phyloP scores from a whole-genome alignment of 2,113 vertebrate genomes.

The Eulemur rufifrons region DNA sequence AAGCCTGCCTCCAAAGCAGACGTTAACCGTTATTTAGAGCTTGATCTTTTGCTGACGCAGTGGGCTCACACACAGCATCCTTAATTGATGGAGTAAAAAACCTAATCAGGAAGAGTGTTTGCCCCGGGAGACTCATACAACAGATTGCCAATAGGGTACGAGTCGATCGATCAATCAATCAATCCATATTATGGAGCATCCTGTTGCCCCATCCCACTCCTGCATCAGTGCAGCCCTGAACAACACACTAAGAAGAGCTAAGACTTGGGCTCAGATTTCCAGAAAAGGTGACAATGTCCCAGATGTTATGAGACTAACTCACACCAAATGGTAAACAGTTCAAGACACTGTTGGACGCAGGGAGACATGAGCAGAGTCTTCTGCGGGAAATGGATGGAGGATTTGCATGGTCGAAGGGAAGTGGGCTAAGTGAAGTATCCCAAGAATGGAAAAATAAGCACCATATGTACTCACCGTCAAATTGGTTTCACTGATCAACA shows the following conservation, averaged over 20 bases:
- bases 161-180: background rate
- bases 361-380: background rate
- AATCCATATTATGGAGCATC: fast-evolving
- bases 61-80: background rate
- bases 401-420: background rate
- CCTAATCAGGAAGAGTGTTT: background rate
- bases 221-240: background rate
- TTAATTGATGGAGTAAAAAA: background rate
- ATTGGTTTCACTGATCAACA: too few species aligned
- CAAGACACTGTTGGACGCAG: fast-evolving
- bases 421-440: background rate
- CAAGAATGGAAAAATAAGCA: too few species aligned
- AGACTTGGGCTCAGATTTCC: background rate
- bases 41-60: background rate
- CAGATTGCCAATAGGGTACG: background rate
- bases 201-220: background rate
- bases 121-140: background rate
- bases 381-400: background rate
- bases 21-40: background rate
- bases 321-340: fast-evolving
- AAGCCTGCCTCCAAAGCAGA: background rate
- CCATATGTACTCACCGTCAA: too few species aligned
- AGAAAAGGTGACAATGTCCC: background rate
- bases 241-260: background rate
- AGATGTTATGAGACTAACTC: background rate